phyloP scores from a whole-genome alignment of 2,888 invertebrate genomes.

The Melanargia galathea region DNA sequence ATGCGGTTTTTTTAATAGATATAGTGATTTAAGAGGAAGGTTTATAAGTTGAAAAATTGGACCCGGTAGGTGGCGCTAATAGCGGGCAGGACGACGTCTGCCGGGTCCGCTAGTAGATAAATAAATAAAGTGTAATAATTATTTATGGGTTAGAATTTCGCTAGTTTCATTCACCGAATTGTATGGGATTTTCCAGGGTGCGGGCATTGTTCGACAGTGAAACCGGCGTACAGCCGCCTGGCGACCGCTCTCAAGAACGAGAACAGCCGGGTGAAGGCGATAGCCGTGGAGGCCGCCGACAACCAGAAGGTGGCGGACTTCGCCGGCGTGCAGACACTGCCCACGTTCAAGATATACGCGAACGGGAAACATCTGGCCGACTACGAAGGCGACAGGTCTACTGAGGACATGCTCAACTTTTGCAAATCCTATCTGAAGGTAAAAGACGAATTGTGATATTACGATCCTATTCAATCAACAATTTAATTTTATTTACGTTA shows the following conservation, averaged over 20 bases:
- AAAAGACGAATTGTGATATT: slow-evolving; percentile 71
- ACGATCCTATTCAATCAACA: neutral
- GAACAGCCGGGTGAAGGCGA: slow-evolving; percentile 64
- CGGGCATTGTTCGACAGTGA: slow-evolving; percentile 86
- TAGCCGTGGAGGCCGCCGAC: slow-evolving; percentile 86
- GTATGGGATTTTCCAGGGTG: slow-evolving; percentile 82
- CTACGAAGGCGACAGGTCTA: slow-evolving; percentile 81
- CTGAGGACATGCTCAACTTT: slow-evolving; percentile 81
- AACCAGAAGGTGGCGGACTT: slow-evolving; percentile 82
- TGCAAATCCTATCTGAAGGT: slow-evolving; percentile 56
- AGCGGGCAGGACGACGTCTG: too few species aligned
- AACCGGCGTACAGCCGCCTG: slow-evolving; percentile 84
- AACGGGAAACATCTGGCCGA: slow-evolving; percentile 77
- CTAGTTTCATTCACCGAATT: neutral
- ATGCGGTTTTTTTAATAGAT: too few species aligned
- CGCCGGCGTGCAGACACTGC: slow-evolving; percentile 84
- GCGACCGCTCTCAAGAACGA: slow-evolving; percentile 75
- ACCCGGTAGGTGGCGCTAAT: too few species aligned
- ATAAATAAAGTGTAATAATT: too few species aligned
- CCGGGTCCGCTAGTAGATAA: too few species aligned
- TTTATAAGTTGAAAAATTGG: too few species aligned
- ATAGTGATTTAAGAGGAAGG: too few species aligned
- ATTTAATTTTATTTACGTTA: slow-evolving; percentile 7
- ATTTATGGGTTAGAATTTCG: too few species aligned
- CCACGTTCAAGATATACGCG: slow-evolving; percentile 85